Percentiles rank a stretch among this genome's conserved stretches.
Evolutionary conservation across 2,797 vertebrate genomes (phyloP).

Genomic region (Ceryle rudis): DNA sequence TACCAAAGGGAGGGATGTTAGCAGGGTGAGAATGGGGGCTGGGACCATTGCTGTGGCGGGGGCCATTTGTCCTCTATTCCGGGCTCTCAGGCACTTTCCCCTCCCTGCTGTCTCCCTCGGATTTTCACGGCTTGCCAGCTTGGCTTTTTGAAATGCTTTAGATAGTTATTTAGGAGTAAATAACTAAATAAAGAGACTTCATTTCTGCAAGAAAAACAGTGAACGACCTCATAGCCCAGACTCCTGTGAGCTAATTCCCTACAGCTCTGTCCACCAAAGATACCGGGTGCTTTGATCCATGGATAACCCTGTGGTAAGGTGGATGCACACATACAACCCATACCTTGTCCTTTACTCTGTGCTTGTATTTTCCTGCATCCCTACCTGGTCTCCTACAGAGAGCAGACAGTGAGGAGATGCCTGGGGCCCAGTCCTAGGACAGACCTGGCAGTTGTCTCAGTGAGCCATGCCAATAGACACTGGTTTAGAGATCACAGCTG

Average conservation of each 20-base stretch:
- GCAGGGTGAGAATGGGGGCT: constrained; percentile 65
- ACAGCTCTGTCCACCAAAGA: background rate
- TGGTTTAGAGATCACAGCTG: background rate
- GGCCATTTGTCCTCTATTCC: constrained; percentile 65
- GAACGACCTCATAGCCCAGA: background rate
- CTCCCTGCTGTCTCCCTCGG: background rate
- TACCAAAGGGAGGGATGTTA: constrained; percentile 64
- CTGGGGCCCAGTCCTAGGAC: background rate
- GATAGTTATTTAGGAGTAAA: background rate
- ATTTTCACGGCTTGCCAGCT: background rate
- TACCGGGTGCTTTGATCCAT: background rate
- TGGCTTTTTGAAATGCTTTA: constrained; percentile 28
- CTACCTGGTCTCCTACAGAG: background rate
- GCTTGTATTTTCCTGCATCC: background rate
- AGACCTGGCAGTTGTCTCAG: background rate
- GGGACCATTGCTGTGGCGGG: constrained; percentile 7
- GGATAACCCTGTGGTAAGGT: background rate
- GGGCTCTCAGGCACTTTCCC: background rate
- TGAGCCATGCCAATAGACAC: background rate
- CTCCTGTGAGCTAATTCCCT: background rate
- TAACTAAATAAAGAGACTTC: background rate
- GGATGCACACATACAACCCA: background rate
- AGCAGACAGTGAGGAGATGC: background rate
- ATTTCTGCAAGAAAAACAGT: background rate
- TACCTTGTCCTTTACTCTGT: background rate